Percentiles rank a stretch among this genome's conserved stretches.
Evolutionary conservation across 1,140 invertebrate species (phyloP).

Genomic region (Anthonomus grandis): DNA sequence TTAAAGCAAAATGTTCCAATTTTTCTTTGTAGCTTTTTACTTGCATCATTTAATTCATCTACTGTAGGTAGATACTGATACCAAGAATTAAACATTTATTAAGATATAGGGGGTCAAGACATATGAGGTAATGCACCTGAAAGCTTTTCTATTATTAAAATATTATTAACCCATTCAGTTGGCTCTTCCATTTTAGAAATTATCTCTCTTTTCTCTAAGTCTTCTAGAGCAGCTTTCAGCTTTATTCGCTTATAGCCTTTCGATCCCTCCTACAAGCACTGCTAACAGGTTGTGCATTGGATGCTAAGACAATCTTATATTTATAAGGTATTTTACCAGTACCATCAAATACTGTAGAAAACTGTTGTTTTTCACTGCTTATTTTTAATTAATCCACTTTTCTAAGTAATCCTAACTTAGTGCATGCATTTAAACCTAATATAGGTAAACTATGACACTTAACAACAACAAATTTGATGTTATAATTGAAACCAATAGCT

Average conservation of each 20-base stretch:
- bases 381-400: background rate
- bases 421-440: conserved; percentile 1
- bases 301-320: background rate
- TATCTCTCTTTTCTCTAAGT: background rate
- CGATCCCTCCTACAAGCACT: too few relatives aligned
- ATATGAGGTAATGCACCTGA: conserved; percentile 13
- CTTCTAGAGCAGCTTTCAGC: background rate
- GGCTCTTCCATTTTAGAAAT: background rate
- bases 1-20: conserved; percentile 42
- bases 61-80: conserved; percentile 26
- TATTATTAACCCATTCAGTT: conserved; percentile 3
- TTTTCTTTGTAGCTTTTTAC: conserved; percentile 40
- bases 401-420: background rate
- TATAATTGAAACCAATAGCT: background rate
- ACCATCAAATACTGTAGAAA: background rate
- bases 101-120: conserved; percentile 17
- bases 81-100: conserved; percentile 17
- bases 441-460: too few relatives aligned
- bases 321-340: background rate
- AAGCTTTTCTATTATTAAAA: conserved; percentile 19
- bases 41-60: conserved; percentile 42
- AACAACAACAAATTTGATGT: background rate
- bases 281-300: background rate
- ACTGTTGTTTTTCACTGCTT: background rate
- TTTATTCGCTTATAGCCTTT: background rate